Percentiles rank a stretch among this genome's conserved stretches.
Conservation (phyloP, 2,113 vertebrate species). For the Ceyx melanurus region DNA sequence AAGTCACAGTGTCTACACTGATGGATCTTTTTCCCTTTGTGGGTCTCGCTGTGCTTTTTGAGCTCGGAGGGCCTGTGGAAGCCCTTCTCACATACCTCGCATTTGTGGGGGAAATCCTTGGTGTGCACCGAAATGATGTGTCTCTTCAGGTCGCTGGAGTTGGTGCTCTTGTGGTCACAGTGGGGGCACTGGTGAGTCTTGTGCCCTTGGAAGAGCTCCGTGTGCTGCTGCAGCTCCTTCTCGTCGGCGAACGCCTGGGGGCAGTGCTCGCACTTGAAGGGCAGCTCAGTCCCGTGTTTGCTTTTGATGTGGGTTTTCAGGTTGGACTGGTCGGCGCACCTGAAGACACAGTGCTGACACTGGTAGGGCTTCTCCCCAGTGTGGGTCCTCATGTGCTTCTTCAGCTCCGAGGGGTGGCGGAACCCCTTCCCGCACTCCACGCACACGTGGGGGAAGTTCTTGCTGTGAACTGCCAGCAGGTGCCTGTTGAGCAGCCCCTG, state of each 20-base stretch:
- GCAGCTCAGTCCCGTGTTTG: slow-evolving; percentile 92
- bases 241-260: slow-evolving; percentile 94
- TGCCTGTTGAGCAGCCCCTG: slow-evolving; percentile 97
- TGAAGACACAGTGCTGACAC: slow-evolving; percentile 95
- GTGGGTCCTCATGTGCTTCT: slow-evolving; percentile 99
- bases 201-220: slow-evolving; percentile 95
- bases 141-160: slow-evolving; percentile 97
- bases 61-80: slow-evolving; percentile 97
- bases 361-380: slow-evolving; percentile 98
- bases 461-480: slow-evolving; percentile 94
- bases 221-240: slow-evolving; percentile 91
- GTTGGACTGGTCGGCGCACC: slow-evolving; percentile 97
- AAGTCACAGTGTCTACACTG: slow-evolving; percentile 99
- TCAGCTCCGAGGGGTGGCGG: slow-evolving; percentile 96
- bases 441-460: slow-evolving; percentile 96
- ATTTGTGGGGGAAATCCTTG: slow-evolving; percentile 99
- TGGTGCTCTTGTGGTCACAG: slow-evolving; percentile 99
- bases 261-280: slow-evolving; percentile 96
- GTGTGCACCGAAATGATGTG: slow-evolving; percentile 99
- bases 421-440: slow-evolving; percentile 98
- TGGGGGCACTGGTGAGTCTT: slow-evolving; percentile 98
- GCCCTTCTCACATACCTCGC: slow-evolving; percentile 97
- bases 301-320: slow-evolving; percentile 99
- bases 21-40: slow-evolving; percentile 96
- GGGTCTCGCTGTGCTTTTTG: slow-evolving; percentile 95